phyloP scores from a whole-genome alignment of 2,113 vertebrate species.

The Equus quagga region DNA sequence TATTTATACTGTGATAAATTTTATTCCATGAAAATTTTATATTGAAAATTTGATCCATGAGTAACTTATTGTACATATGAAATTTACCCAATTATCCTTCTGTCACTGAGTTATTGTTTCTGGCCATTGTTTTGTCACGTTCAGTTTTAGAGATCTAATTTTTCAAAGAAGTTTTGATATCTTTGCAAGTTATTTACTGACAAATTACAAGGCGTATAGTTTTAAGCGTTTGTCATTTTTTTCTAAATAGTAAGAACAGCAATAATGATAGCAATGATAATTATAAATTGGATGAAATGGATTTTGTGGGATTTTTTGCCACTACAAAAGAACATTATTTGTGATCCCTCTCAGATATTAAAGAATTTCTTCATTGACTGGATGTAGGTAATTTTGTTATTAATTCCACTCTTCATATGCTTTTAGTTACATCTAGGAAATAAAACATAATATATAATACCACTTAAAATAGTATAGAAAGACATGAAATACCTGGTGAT shows the following conservation, averaged over 20 bases:
- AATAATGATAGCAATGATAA: not conserved
- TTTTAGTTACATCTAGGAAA: not conserved
- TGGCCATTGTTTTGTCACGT: not conserved
- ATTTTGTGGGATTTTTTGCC: not conserved
- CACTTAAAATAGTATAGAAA: not conserved
- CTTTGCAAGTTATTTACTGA: not conserved
- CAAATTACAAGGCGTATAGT: not conserved
- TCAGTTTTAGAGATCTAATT: not conserved
- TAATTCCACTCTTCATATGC: not conserved
- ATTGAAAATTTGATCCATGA: not conserved
- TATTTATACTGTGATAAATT: not conserved
- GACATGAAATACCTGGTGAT: not conserved
- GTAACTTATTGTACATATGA: not conserved
- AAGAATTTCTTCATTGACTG: not conserved
- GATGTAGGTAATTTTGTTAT: conserved; percentile 1
- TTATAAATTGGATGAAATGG: conserved; percentile 5
- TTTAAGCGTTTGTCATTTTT: not conserved
- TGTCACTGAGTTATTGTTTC: not conserved
- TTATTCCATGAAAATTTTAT: not conserved
- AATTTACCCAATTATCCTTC: not conserved
- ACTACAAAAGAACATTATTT: conserved; percentile 18
- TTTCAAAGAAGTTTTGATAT: not conserved
- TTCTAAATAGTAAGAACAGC: not conserved
- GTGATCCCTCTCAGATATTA: not conserved
- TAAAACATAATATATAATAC: not conserved